These are phyloP conservation scores for Chlorocebus sabaeus DNA, from an alignment of 2,113 vertebrate genomes.

Conservation along the genomic window DNA sequence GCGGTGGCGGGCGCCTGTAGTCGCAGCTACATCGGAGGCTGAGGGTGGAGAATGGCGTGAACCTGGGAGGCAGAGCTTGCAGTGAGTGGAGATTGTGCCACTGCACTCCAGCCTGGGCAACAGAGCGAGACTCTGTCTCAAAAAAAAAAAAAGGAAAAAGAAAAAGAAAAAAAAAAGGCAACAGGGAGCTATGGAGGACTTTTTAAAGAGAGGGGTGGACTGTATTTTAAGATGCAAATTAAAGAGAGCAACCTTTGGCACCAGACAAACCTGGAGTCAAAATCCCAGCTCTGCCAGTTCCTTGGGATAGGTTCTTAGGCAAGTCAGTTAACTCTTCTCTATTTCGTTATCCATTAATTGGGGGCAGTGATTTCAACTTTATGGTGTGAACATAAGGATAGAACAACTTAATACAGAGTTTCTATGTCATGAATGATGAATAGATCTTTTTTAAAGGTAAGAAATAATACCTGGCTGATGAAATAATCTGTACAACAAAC, in stretches of 20 bases:
- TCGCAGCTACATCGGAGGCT: too few relatives aligned
- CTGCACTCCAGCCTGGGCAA: too few relatives aligned
- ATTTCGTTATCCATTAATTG: not conserved
- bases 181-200: not conserved
- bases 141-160: too few relatives aligned
- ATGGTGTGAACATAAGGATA: not conserved
- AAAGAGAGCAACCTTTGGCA: not conserved
- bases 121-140: too few relatives aligned
- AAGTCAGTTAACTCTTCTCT: not conserved
- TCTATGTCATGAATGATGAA: not conserved
- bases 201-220: not conserved
- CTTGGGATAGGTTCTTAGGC: not conserved
- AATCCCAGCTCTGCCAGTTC: not conserved
- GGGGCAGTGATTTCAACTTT: not conserved
- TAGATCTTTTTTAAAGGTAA: not conserved
- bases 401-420: not conserved
- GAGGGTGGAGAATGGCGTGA: fast-evolving
- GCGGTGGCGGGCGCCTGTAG: too few relatives aligned
- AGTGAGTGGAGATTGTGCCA: too few relatives aligned
- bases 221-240: not conserved
- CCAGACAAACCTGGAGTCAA: not conserved
- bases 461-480: not conserved
- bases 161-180: not conserved
- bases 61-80: too few relatives aligned
- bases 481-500: too few relatives aligned